Percentiles rank a stretch among this genome's conserved stretches.
phyloP scores from a whole-genome alignment of 2,113 vertebrate genomes.

The Glareola pratincola region DNA sequence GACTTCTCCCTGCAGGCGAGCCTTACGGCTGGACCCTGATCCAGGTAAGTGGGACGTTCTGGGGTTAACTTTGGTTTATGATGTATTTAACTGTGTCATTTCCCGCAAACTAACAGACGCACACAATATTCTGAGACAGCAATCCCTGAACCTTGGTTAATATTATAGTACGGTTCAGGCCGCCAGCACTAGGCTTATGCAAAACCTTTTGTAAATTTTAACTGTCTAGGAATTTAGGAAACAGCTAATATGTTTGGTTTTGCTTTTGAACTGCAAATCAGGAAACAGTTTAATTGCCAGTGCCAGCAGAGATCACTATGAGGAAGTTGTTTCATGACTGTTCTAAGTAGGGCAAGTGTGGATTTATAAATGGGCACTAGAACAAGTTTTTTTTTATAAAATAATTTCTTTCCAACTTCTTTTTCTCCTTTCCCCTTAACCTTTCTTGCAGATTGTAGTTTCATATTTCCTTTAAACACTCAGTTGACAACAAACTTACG shows the following conservation, averaged over 20 bases:
- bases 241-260: neutral
- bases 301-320: neutral
- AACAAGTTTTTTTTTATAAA: neutral
- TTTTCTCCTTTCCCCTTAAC: neutral
- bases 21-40: fast-evolving
- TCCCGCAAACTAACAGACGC: neutral
- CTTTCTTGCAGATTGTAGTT: neutral
- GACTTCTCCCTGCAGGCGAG: neutral
- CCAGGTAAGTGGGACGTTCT: neutral
- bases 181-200: neutral
- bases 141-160: neutral
- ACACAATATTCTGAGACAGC: neutral
- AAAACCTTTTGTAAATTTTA: neutral
- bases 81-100: neutral
- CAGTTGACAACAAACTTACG: neutral
- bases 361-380: neutral
- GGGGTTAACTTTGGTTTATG: neutral
- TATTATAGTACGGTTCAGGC: neutral
- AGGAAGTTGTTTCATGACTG: neutral
- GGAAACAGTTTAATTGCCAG: neutral
- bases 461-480: neutral
- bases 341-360: neutral
- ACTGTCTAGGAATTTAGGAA: neutral
- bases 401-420: neutral
- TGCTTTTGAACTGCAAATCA: neutral